Conservation (phyloP, 2,797 vertebrate genomes). For the Poecilia picta region DNA sequence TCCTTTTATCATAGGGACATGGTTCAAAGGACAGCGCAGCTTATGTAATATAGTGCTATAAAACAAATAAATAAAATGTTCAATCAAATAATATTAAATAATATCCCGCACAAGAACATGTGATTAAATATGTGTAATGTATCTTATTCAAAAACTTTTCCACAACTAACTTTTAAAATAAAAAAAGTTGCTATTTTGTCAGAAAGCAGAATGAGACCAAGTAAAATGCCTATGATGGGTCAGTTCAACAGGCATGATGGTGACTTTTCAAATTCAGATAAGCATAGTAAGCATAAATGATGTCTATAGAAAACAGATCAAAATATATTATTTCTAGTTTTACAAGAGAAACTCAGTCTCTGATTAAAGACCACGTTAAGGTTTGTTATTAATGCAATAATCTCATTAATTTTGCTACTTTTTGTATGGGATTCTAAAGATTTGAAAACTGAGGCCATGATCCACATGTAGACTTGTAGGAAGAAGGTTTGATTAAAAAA, state of each 20-base stretch:
- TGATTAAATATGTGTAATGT: not conserved
- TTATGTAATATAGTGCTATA: not conserved
- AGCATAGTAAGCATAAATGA: not conserved
- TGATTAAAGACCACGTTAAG: not conserved
- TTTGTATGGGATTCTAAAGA: not conserved
- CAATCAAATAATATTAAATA: not conserved
- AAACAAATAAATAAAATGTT: not conserved
- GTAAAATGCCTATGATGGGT: not conserved
- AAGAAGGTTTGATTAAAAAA: not conserved
- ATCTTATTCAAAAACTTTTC: not conserved
- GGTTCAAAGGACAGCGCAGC: not conserved
- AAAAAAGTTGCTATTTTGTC: not conserved
- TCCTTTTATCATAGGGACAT: not conserved
- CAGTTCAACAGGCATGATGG: not conserved
- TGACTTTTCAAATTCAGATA: not conserved
- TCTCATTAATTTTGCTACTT: not conserved
- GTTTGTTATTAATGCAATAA: not conserved
- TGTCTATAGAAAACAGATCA: not conserved
- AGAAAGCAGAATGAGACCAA: not conserved
- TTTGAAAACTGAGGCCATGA: not conserved
- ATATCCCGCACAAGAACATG: not conserved
- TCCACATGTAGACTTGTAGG: not conserved
- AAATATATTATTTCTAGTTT: not conserved
- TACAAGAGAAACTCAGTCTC: not conserved
- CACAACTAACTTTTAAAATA: not conserved